Evolutionary conservation across 1,140 invertebrate species (phyloP).

Genomic region (Rhagoletis zephyria): DNA sequence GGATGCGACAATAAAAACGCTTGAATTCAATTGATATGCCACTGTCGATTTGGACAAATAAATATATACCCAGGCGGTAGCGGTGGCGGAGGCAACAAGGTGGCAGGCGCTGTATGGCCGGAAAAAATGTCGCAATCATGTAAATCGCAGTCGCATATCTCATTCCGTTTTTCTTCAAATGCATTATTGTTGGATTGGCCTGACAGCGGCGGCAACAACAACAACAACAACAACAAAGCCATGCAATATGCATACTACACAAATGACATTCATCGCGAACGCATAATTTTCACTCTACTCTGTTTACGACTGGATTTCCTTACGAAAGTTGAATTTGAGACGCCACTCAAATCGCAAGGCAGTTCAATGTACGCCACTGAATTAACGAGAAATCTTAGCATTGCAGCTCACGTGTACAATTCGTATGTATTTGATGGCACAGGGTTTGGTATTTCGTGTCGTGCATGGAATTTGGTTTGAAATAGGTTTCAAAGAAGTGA

Average conservation of each 20-base stretch:
- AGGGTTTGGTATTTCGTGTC: not conserved
- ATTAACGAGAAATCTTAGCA: not conserved
- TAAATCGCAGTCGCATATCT: conserved; percentile 22
- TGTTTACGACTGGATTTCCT: conserved; percentile 18
- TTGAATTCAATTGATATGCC: conserved; percentile 39
- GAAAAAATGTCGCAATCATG: conserved; percentile 37
- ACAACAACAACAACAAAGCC: not conserved
- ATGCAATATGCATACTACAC: not conserved
- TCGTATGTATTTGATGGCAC: not conserved
- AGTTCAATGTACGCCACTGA: not conserved
- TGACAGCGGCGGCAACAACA: not conserved
- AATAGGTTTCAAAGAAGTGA: not conserved
- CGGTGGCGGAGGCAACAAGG: not conserved
- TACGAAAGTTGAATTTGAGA: conserved; percentile 28
- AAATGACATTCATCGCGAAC: conserved; percentile 30
- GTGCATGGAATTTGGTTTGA: no score
- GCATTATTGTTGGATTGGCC: conserved; percentile 4
- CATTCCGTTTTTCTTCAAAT: conserved; percentile 34
- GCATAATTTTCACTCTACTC: conserved; percentile 10
- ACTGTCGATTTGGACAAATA: conserved; percentile 2
- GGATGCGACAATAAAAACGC: conserved; percentile 40
- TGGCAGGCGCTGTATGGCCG: not conserved
- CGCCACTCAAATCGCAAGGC: not conserved
- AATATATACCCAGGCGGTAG: not conserved
- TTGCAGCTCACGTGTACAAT: not conserved